phyloP scores from a whole-genome alignment of 2,797 vertebrate genomes.

The Adelosebastes latens region DNA sequence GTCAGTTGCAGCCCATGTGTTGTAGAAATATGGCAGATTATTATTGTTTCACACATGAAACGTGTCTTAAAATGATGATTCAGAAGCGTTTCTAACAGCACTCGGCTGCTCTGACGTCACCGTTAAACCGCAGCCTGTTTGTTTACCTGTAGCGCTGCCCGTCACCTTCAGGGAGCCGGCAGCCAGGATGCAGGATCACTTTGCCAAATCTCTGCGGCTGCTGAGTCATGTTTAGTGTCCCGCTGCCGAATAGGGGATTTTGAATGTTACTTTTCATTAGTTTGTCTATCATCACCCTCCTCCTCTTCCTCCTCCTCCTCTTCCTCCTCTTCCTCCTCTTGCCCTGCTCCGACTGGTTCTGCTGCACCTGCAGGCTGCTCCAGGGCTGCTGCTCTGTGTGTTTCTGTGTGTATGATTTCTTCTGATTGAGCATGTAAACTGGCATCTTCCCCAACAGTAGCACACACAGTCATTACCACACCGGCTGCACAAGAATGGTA shows the following conservation, averaged over 20 bases:
- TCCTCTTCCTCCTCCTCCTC: constrained; percentile 23
- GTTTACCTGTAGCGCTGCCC: constrained; percentile 32
- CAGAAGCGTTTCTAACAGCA: not conserved
- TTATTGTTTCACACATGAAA: not conserved
- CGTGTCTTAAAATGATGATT: not conserved
- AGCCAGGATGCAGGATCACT: constrained; percentile 31
- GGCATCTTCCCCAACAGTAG: constrained; percentile 20
- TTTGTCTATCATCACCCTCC: constrained; percentile 56
- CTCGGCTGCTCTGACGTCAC: constrained; percentile 34
- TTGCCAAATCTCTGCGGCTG: constrained; percentile 37
- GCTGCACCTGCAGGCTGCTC: constrained; percentile 61
- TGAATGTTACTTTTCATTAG: constrained; percentile 53
- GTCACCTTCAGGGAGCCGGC: constrained; percentile 22
- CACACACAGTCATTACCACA: constrained; percentile 31
- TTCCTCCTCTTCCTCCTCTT: constrained; percentile 34
- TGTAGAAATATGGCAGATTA: not conserved
- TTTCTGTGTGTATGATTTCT: not conserved
- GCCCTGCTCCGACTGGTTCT: constrained; percentile 50
- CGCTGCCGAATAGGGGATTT: constrained; percentile 8
- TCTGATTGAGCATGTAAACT: constrained; percentile 4
- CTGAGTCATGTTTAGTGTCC: constrained; percentile 52
- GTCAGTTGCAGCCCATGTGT: not conserved
- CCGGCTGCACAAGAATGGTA: not conserved
- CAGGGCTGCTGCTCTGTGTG: not conserved
- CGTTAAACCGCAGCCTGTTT: constrained; percentile 22